Evolutionary conservation across 2,888 invertebrate genomes (phyloP), one percentile per base, ranked within the genome.

Genomic region (Cacoxenus indagator): DNA sequence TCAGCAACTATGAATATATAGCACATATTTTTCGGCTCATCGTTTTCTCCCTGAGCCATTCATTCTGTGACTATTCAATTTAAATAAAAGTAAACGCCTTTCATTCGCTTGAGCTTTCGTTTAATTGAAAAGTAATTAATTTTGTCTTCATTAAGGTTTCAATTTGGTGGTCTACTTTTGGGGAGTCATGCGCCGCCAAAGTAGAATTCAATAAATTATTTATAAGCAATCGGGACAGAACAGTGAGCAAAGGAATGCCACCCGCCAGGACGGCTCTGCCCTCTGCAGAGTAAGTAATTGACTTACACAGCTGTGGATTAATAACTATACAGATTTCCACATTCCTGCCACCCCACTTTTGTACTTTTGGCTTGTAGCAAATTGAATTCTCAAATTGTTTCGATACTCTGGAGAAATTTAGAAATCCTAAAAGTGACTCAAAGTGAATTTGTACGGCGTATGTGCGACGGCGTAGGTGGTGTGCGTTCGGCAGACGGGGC

Each of bases 61-160:
- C n/a, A n/a, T n/a, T n/a, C n/a, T n/a, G n/a, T n/a, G n/a, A n/a
- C n/a, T n/a, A n/a, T n/a, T n/a, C n/a, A n/a, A n/a, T 31, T 31
- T 31, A 37, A 37, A 14, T 37, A 37, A 11, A 37, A 37, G 2
- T 14, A 1, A 37, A 37, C 37, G 37, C 37, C 14, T 37, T 37
- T 14, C 14, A 37, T 37, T 8, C 37, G 37, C 37, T 14, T 57
- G 55, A 45, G 69, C 45, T 70, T 45, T 64, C 66, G 62, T 71
- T 74, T 79, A 83, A 79, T 79, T 79, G 82, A 83, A 83, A 83
- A 76, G 72, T 82, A 79, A 79, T 79, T 79, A 78, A 75, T 75
- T 76, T 72, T 71, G 68, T 68, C 67, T 73, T 65, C 71, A 71
- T 66, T 73, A 48, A 45, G 37, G 62, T 22, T 19, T 29, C 64